Evolutionary conservation across 2,888 invertebrate species (phyloP), one percentile per base, ranked within the genome.

Genomic region (Orchestes rusci): DNA sequence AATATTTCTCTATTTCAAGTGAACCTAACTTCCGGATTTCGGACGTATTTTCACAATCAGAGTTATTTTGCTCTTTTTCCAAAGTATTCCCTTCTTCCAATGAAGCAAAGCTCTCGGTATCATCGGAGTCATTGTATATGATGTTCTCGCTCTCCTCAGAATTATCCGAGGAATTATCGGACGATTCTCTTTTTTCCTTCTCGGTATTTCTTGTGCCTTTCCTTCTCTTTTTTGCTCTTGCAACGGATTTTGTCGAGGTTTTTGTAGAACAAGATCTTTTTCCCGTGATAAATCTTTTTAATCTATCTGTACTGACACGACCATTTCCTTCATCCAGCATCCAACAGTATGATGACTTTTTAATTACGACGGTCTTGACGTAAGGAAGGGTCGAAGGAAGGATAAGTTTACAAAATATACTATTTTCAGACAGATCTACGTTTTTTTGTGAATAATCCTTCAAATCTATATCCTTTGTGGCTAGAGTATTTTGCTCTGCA

Each of bases 341-440:
- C 37, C 37, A 38, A 3, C 38, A 38, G 2, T 16, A 29, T 2
- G 29, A 27, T 10, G 38, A 38, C 12, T 38, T 38, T 38, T 29
- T 38, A 28, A 38, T 29, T n/a, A 38, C 15, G 5, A 15, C 32
- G 13, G 32, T 32, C 32, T 32, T 32, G 12, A 32, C 32, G 4
- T 32, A 3, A 32, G 32, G 16, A 32, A 13, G 10, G 32, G 4
- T 32, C 10, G 15, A 32, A 7, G 37, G 28, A n/a, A 37, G 13
- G n/a, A 16, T 15, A 28, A 37, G 3, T 28, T 37, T 37, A n/a
- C 27, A 4, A 18, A 16, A 37, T 17, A 15, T 23, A 16, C 37
- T 27, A 15, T 27, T 37, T 37, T 37, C 37, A 8, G 37, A 37
- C 15, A 27, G 3, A 37, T 37, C 37, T 37, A 37, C 37, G 13